Percentiles rank a stretch among this genome's conserved stretches.
These are phyloP conservation scores for Marisa cornuarietis DNA, from an alignment of 1,140 invertebrate genomes.

Conservation along the genomic window DNA sequence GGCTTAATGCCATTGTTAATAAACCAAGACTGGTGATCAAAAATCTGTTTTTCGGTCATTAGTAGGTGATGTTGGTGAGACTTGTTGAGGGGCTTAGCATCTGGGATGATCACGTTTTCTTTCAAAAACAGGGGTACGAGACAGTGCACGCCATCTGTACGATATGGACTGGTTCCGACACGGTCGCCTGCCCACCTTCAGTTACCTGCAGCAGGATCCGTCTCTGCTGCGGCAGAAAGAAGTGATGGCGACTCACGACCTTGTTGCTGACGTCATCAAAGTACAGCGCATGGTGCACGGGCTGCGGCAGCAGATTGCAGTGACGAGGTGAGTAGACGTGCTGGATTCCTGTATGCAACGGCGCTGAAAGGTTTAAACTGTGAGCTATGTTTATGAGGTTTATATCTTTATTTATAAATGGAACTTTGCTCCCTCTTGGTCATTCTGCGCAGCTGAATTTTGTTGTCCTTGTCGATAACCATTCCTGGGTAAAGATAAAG, in stretches of 20 bases:
- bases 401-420: no score
- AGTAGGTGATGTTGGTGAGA: no score
- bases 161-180: constrained; percentile 89
- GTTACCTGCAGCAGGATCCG: constrained; percentile 40
- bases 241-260: constrained; percentile 40
- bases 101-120: constrained; percentile 12
- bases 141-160: constrained; percentile 80
- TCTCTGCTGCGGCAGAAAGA: constrained; percentile 28
- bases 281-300: constrained; percentile 48
- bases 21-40: no score
- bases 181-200: constrained; percentile 76
- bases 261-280: constrained; percentile 44
- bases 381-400: no score
- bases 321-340: constrained; percentile 41
- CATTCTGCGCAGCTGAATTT: no score
- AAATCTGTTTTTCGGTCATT: no score
- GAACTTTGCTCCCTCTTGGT: no score
- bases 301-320: constrained; percentile 41
- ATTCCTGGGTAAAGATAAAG: no score
- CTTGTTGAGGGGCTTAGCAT: neutral
- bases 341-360: neutral
- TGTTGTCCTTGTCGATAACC: no score
- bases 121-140: constrained; percentile 67
- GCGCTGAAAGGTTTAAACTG: no score
- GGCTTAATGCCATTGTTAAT: neutral